Evolutionary conservation across 2,888 invertebrate genomes (phyloP).

Genomic region (Leptura quadrifasciata): DNA sequence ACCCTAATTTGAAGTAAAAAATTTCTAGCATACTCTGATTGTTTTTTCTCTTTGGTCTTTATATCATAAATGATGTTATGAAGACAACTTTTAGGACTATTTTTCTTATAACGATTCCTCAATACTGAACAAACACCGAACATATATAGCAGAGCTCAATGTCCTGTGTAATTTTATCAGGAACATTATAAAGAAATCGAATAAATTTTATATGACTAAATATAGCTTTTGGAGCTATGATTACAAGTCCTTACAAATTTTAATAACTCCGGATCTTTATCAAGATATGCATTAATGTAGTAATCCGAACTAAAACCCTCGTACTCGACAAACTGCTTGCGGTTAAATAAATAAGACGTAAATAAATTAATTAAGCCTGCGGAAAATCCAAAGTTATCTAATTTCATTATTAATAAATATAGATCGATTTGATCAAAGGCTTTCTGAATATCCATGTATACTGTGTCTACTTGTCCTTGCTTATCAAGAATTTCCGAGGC

Average conservation of each 20-base stretch:
- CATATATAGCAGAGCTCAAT: slow-evolving; percentile 17
- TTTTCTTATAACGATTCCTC: background rate
- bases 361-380: too few species aligned
- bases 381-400: too few species aligned
- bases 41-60: background rate
- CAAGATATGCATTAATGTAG: too few species aligned
- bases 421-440: too few species aligned
- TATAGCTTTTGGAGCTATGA: background rate
- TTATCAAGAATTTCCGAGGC: too few species aligned
- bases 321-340: too few species aligned
- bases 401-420: too few species aligned
- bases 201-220: background rate
- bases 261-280: background rate
- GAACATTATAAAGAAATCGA: background rate
- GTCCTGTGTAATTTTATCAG: slow-evolving; percentile 15
- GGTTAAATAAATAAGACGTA: too few species aligned
- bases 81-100: background rate
- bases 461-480: too few species aligned
- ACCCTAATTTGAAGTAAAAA: background rate
- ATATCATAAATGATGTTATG: background rate
- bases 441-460: too few species aligned
- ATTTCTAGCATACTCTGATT: background rate
- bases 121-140: background rate
- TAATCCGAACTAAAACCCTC: too few species aligned
- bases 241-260: background rate